A percentile compares a stretch with the other conserved stretches of the same genome.
Evolutionary conservation across 2,888 invertebrate species (phyloP).

Genomic region (Temnothorax rugatulus): DNA sequence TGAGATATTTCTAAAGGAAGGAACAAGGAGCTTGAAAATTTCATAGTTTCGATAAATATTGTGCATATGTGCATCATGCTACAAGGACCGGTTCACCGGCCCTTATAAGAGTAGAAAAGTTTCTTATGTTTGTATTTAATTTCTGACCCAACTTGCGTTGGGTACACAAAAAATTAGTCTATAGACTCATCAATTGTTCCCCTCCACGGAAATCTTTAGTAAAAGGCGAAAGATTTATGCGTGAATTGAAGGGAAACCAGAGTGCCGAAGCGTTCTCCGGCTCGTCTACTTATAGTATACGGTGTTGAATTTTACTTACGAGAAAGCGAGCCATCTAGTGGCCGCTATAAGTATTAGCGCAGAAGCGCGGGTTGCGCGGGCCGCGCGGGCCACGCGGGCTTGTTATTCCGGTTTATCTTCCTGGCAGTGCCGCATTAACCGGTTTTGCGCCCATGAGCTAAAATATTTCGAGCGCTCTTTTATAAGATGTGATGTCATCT

Average conservation of each 20-base stretch:
- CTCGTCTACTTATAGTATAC: neutral
- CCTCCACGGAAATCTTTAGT: conserved; percentile 87
- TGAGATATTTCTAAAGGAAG: no score
- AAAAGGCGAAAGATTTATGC: conserved; percentile 87
- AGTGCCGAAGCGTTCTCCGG: conserved; percentile 60
- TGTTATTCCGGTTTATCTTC: neutral
- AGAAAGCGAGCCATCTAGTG: conserved; percentile 6
- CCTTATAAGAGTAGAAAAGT: no score
- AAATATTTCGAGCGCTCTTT: no score
- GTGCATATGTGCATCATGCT: no score
- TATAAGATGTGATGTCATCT: no score
- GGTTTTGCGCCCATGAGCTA: no score
- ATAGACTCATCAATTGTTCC: conserved; percentile 83
- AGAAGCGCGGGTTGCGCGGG: neutral
- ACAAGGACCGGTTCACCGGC: no score
- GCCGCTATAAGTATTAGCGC: neutral
- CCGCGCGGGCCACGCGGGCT: neutral
- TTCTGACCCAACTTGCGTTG: conserved; percentile 74
- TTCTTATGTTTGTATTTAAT: conserved; percentile 57
- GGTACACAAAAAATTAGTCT: conserved; percentile 79
- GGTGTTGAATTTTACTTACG: neutral
- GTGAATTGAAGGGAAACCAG: conserved; percentile 86
- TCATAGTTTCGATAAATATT: no score
- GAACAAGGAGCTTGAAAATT: no score
- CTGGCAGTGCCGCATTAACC: no score